phyloP scores from a whole-genome alignment of 1,140 invertebrate species.

The Homalodisca vitripennis region DNA sequence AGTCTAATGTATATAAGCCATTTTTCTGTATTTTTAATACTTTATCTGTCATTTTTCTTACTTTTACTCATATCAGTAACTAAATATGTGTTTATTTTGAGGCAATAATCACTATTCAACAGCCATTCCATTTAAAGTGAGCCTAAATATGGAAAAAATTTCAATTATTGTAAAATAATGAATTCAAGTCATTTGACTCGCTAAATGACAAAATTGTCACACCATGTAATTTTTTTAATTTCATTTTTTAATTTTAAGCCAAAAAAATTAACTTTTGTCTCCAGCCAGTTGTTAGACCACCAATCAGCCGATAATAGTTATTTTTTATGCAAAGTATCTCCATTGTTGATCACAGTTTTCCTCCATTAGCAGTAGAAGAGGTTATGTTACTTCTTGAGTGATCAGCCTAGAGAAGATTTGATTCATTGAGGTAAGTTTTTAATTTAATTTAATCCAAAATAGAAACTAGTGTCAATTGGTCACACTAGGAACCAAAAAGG shows the following conservation, averaged over 20 bases:
- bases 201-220: background rate
- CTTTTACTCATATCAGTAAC: no score
- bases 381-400: background rate
- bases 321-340: background rate
- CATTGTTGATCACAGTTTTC: background rate
- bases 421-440: constrained; percentile 10
- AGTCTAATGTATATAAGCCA: no score
- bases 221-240: constrained; percentile 6
- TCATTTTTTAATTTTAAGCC: background rate
- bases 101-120: no score
- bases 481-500: background rate
- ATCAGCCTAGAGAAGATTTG: constrained; percentile 1
- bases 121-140: constrained; percentile 11
- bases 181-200: background rate
- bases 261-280: background rate
- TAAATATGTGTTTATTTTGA: no score
- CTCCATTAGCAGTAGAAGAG: constrained; percentile 6
- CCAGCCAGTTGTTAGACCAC: background rate
- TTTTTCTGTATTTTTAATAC: no score
- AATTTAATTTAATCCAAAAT: background rate
- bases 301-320: background rate
- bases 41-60: no score
- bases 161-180: background rate
- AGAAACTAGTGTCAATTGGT: background rate
- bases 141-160: constrained; percentile 8